phyloP scores from a whole-genome alignment of 2,113 vertebrate genomes.

The Gallinago jamesoni region DNA sequence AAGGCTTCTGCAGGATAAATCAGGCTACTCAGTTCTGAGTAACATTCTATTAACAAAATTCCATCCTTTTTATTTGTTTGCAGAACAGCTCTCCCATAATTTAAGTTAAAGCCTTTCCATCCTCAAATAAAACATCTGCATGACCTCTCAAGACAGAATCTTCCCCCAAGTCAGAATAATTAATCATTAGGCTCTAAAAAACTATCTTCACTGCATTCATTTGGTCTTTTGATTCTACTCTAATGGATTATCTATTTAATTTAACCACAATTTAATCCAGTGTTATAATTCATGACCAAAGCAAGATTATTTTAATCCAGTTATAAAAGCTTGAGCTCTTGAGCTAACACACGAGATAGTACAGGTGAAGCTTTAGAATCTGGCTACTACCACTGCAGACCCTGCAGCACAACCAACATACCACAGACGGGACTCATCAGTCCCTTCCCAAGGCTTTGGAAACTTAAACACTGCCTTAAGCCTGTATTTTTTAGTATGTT shows the following conservation, averaged over 20 bases:
- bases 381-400: neutral
- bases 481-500: neutral
- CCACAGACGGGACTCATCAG: accelerated
- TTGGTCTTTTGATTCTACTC: neutral
- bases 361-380: no score
- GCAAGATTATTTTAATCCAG: constrained; percentile 16
- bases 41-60: neutral
- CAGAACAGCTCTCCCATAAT: neutral
- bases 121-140: neutral
- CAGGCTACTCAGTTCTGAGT: neutral
- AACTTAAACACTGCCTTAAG: neutral
- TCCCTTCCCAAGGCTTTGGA: neutral
- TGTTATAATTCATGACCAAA: neutral
- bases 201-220: neutral
- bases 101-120: neutral
- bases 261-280: neutral
- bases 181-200: neutral
- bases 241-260: neutral
- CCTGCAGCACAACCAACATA: neutral
- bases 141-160: neutral
- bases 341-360: neutral
- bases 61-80: neutral
- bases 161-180: neutral
- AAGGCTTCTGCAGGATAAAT: neutral
- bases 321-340: neutral